These are phyloP conservation scores for Crocallis elinguaria DNA, from an alignment of 2,888 invertebrate species.

Conservation along the genomic window DNA sequence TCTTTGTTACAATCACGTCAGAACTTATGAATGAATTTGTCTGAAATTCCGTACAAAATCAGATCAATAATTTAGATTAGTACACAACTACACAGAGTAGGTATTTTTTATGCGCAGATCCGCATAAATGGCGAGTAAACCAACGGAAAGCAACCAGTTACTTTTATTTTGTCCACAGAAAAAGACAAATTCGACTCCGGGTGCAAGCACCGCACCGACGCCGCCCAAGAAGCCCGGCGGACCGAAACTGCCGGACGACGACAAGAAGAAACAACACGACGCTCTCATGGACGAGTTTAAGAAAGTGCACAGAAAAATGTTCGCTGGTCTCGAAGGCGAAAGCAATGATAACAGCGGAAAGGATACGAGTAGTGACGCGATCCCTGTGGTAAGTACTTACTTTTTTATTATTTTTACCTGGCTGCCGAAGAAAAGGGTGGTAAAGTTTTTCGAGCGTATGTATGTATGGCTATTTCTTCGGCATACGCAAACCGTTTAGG, in stretches of 20 bases:
- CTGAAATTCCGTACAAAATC: no score
- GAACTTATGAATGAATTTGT: no score
- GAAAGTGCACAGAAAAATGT: constrained; percentile 95
- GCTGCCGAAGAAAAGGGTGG: neutral
- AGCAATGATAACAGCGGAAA: constrained; percentile 24
- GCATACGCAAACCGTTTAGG: no score
- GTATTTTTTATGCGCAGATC: no score
- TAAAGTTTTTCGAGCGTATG: no score
- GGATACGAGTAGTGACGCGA: constrained; percentile 6
- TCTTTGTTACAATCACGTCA: no score
- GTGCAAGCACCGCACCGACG: constrained; percentile 48
- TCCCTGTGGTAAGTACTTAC: constrained; percentile 30
- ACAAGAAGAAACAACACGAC: constrained; percentile 88
- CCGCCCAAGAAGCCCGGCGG: constrained; percentile 61
- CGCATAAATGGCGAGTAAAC: no score
- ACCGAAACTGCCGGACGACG: constrained; percentile 81
- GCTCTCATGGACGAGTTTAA: constrained; percentile 96
- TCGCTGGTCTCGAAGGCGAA: constrained; percentile 77
- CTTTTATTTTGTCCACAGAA: constrained; percentile 50
- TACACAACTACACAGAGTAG: no score
- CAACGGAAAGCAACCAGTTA: constrained; percentile 7
- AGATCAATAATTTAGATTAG: no score
- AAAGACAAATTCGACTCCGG: constrained; percentile 60
- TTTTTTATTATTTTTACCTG: neutral
- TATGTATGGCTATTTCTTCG: no score